Base-by-base conservation (phyloP, 1,140 invertebrate genomes). In the Lepidurus apus region DNA sequence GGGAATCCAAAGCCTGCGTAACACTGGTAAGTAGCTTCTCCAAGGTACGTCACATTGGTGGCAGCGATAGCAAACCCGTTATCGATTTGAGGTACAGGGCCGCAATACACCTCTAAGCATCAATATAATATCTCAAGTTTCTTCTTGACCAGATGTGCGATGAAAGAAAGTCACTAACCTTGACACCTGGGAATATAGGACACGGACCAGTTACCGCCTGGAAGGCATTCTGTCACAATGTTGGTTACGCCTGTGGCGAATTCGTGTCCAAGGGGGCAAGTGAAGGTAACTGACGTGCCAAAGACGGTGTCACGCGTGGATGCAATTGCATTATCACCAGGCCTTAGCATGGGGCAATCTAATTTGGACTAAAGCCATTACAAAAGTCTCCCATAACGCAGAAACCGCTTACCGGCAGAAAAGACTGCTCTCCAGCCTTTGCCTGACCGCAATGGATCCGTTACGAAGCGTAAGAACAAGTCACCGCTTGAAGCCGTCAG, bases 51-150 rank as follows among this genome's bases (percentile, higher is more conserved):
- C 4, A 98, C 96, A 84, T 98, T 98, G 0, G 94, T 93, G 1
- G 96, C 95, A 74, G 93, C 93, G 83, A 97, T 96, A 0, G 96
- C 97, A 84, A 97, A 98, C 74, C 96, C 96, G 84, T 98, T 98
- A 82, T 97, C 94, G 79, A 98, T 98, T 88, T 98, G 96, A 78
- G 96, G 96, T 42, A 98, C 96, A 44, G 96, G 95, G 77, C 95
- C 95, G 85, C 96, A 98, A 84, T 98, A 98, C 21, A 97, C 93
- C 88, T 97, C 95, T 93, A 87, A 42, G 85, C 81, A 74, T 42
- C 10, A 43, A 73, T 43, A 42, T 6, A 43, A 43, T 42, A 21
- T 13, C 8, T n/a, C 1, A 42, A 45, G 13, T 11, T 65, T 65
- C 0, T n/a, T 21, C 17, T 21, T 65, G 21, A 9, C n/a, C 13